Percentiles rank a stretch among this genome's conserved stretches.
Evolutionary conservation across 2,113 vertebrate genomes (phyloP).

Genomic region (Gavialis gangeticus): DNA sequence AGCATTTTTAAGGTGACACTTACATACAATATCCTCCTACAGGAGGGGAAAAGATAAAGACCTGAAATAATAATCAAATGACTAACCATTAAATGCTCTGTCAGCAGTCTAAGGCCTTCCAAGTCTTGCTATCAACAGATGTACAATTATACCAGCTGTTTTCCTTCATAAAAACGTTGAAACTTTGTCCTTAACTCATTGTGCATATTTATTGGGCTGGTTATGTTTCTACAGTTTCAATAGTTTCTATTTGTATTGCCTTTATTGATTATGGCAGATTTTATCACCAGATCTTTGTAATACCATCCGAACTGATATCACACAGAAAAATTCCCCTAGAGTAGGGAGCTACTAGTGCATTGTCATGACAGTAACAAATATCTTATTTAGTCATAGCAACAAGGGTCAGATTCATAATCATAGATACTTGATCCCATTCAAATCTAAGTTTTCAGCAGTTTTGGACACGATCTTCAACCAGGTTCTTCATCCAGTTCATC

Average conservation of each 20-base stretch:
- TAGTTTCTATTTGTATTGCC: background rate
- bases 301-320: background rate
- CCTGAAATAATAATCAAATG: constrained; percentile 84
- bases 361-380: background rate
- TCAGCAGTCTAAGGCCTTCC: constrained; percentile 76
- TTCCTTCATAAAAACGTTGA: constrained; percentile 54
- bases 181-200: constrained; percentile 30
- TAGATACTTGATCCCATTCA: too few species aligned
- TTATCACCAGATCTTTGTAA: background rate
- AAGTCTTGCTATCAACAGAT: constrained; percentile 68
- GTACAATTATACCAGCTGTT: constrained; percentile 61
- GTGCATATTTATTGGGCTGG: background rate
- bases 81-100: constrained; percentile 64
- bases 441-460: background rate
- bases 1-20: constrained; percentile 61
- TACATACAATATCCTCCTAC: constrained; percentile 78
- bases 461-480: constrained; percentile 42
- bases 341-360: background rate
- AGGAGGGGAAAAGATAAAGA: constrained; percentile 83
- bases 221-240: background rate
- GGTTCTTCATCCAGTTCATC: background rate
- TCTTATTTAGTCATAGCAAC: background rate
- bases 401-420: too few species aligned
- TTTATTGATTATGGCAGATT: constrained; percentile 5
- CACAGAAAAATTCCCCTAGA: background rate